Percentiles rank a stretch among this genome's conserved stretches.
Conservation (phyloP, 2,797 vertebrate species). For the Poeciliopsis gracilis region DNA sequence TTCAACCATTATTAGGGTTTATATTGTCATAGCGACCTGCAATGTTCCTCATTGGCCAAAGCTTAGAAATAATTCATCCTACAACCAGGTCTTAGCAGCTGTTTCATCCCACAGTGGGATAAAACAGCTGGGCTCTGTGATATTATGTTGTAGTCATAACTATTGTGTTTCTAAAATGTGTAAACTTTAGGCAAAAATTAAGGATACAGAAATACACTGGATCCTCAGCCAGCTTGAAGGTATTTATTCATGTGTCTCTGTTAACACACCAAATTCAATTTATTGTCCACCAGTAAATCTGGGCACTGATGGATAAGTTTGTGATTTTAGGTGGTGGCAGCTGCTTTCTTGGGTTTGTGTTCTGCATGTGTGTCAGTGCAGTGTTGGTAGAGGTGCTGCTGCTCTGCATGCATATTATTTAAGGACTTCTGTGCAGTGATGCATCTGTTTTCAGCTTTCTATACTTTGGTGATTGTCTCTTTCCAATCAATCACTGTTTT, state of each 20-base stretch:
- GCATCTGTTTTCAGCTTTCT: background rate
- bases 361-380: background rate
- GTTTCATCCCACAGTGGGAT: background rate
- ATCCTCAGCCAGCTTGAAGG: background rate
- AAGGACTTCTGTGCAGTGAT: background rate
- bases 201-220: background rate
- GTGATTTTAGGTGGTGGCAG: background rate
- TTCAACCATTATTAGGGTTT: background rate
- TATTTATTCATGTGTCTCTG: background rate
- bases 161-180: background rate
- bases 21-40: background rate
- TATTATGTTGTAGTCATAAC: background rate
- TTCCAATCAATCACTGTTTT: background rate
- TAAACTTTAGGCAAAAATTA: background rate
- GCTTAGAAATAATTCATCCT: background rate
- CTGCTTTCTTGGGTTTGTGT: background rate
- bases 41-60: background rate
- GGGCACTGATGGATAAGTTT: background rate
- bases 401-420: background rate
- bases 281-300: background rate
- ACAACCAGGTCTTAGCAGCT: background rate
- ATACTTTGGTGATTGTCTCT: background rate
- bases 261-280: conserved; percentile 3
- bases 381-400: background rate
- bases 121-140: background rate